phyloP scores from a whole-genome alignment of 1,140 invertebrate genomes.

The Drosophila dunni region DNA sequence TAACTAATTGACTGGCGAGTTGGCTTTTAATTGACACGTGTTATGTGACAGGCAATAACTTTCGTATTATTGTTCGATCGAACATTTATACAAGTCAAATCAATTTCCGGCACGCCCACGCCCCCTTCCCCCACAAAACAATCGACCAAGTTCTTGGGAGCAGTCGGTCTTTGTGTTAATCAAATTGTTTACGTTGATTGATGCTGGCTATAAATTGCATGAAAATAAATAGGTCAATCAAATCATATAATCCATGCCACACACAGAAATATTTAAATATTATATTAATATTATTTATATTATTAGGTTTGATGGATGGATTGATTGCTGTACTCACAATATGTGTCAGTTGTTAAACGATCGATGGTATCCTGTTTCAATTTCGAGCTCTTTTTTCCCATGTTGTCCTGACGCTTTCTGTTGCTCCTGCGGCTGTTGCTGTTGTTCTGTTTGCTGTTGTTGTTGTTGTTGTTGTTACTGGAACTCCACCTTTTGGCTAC shows the following conservation, averaged over 20 bases:
- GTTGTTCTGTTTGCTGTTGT: slow-evolving; percentile 25
- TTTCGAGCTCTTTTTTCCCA: slow-evolving; percentile 97
- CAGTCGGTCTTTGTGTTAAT: slow-evolving; percentile 8
- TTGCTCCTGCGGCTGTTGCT: slow-evolving; percentile 10
- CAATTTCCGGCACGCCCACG: not conserved
- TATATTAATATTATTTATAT: slow-evolving; percentile 9
- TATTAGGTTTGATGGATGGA: slow-evolving; percentile 3
- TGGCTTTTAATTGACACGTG: not conserved
- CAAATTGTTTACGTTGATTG: slow-evolving; percentile 31
- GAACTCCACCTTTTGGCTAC: slow-evolving; percentile 41
- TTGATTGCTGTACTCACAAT: slow-evolving; percentile 90
- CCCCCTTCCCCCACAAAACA: too few species aligned
- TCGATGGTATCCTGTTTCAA: slow-evolving; percentile 96
- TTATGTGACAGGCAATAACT: slow-evolving; percentile 1
- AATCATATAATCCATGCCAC: slow-evolving; percentile 46
- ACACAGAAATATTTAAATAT: slow-evolving; percentile 5
- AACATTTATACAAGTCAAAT: slow-evolving; percentile 1
- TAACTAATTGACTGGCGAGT: slow-evolving; percentile 1
- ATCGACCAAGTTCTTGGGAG: too few species aligned
- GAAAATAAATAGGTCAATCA: slow-evolving; percentile 55
- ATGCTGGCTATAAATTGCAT: slow-evolving; percentile 26
- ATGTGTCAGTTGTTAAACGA: slow-evolving; percentile 93
- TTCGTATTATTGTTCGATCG: not conserved
- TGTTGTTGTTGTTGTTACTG: slow-evolving; percentile 11
- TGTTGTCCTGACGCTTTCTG: slow-evolving; percentile 81